Base-by-base conservation (phyloP, 2,888 invertebrate species). In the Cerceris ruficornis region DNA sequence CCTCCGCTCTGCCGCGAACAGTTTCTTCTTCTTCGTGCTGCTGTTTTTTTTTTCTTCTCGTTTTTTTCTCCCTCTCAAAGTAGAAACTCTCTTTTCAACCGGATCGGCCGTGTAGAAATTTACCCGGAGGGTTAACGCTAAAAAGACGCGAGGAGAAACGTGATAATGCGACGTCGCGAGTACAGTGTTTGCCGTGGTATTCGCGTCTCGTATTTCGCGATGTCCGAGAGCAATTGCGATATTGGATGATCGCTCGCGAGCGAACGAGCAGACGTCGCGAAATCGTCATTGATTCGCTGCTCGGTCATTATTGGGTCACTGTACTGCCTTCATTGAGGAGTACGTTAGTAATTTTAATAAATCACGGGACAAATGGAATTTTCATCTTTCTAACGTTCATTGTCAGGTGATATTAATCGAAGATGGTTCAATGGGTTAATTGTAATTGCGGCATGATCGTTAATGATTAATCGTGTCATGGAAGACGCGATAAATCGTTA, bases 31-130 rank as follows among this genome's bases (percentile, higher is more conserved):
- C 28, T 28, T 28, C 28, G 28, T 28, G 28, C 28, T 28, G 28
- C 28, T 28, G 1, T 28, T 28, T 28, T 28, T 28, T 28, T 28
- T 28, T 4, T 28, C 4, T 52, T 69, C 50, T 39, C 17, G 6
- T 46, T 46, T 50, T 50, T 11, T 8, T 55, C 55, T 41, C 41
- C 65, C 9, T n/a, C 17, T 58, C 50, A 50, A 52, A 70, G 59
- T 28, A 28, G 28, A 28, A 70, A 70, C 70, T 67, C 8, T 13
- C 14, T 42, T 68, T 28, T 49, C 42, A 72, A 65, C 50, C 52
- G 75, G 59, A 67, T 72, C 39, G 28, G 42, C 66, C 2, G 43
- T 54, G 39, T 55, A 11, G 54, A 64, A 75, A 75, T 79, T 82
- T 66, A 13, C 17, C 62, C 60, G 57, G 59, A 61, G 60, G 60